These are phyloP conservation scores for Carcharodon carcharias DNA, from an alignment of 2,797 vertebrate species.

Conservation along the genomic window DNA sequence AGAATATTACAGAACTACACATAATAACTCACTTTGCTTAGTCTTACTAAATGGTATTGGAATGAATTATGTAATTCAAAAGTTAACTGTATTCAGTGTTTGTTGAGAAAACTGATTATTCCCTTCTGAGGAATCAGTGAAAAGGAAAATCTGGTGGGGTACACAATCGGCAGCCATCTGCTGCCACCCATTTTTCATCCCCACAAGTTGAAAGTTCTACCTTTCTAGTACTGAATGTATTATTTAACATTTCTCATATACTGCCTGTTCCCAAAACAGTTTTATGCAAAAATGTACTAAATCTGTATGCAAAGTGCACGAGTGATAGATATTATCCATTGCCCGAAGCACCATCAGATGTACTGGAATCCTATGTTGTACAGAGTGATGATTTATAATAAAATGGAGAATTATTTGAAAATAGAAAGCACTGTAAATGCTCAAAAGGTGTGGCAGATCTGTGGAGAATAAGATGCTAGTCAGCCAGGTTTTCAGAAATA, in stretches of 20 bases:
- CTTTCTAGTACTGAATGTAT: background rate
- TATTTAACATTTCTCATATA: background rate
- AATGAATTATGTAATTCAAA: background rate
- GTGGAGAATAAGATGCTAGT: background rate
- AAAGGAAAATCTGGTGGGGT: background rate
- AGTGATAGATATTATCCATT: background rate
- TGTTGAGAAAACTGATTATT: background rate
- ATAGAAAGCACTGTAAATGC: background rate
- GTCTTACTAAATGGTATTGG: background rate
- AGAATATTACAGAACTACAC: background rate
- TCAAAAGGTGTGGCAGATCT: too few relatives aligned
- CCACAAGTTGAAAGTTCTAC: background rate
- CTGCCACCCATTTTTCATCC: background rate
- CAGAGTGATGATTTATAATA: background rate
- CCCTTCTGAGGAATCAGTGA: background rate
- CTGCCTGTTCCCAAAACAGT: background rate
- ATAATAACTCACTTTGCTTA: background rate
- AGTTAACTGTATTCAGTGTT: background rate
- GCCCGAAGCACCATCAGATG: background rate
- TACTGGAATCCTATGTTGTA: background rate
- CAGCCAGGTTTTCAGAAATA: background rate
- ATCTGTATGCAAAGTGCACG: background rate
- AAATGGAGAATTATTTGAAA: background rate
- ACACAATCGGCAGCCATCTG: background rate
- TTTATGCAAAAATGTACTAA: background rate